Evolutionary conservation across 2,113 vertebrate species (phyloP).

Genomic region (Gymnobelideus leadbeateri): DNA sequence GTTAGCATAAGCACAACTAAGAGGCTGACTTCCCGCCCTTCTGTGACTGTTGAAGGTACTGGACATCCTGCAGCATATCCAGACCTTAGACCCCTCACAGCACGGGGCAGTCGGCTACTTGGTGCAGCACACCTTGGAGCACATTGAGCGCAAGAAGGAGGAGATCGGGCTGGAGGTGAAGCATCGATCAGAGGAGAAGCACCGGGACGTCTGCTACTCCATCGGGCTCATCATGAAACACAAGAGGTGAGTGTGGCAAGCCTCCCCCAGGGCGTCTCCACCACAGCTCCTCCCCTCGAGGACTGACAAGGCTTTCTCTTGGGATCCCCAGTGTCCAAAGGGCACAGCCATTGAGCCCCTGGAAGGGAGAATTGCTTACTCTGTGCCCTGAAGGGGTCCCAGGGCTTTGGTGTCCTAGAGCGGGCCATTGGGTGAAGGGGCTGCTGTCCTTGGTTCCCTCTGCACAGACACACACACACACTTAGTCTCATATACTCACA

Average conservation of each 20-base stretch:
- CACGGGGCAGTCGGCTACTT: slow-evolving; percentile 96
- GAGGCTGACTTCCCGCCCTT: slow-evolving; percentile 80
- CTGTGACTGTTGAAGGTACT: slow-evolving; percentile 90
- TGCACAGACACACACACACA: too few species aligned
- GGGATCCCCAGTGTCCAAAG: too few species aligned
- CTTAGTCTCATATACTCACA: too few species aligned
- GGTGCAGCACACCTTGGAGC: slow-evolving; percentile 96
- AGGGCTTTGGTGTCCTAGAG: too few species aligned
- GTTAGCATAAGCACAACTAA: slow-evolving; percentile 74
- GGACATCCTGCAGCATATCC: slow-evolving; percentile 98
- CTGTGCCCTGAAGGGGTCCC: rapidly evolving
- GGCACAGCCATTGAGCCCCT: too few species aligned
- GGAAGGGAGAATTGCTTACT: too few species aligned
- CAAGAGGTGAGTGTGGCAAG: slow-evolving; percentile 88
- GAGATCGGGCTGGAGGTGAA: slow-evolving; percentile 92
- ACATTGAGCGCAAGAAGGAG: slow-evolving; percentile 96
- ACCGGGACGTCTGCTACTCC: slow-evolving; percentile 93
- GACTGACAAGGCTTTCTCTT: too few species aligned
- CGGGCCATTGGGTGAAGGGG: rapidly evolving
- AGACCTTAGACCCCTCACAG: slow-evolving; percentile 95
- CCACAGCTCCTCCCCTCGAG: rapidly evolving
- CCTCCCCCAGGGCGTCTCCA: rapidly evolving
- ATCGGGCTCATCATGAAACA: slow-evolving; percentile 97
- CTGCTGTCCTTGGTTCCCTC: too few species aligned
- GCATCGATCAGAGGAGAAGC: slow-evolving; percentile 89